Conservation (phyloP, 2,797 vertebrate genomes). For the Oceanodroma leucorhoa region DNA sequence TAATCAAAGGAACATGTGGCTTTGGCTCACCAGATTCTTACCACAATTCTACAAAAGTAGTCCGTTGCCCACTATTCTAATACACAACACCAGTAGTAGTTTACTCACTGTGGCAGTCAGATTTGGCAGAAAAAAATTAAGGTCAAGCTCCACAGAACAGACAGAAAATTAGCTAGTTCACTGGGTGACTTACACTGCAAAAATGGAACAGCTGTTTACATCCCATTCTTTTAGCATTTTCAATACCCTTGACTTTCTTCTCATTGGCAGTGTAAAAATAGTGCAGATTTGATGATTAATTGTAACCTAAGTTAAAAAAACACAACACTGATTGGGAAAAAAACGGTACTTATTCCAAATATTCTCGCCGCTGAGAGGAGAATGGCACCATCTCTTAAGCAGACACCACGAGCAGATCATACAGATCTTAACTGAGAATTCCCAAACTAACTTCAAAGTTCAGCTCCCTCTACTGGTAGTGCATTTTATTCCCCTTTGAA, state of each 20-base stretch:
- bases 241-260: constrained; percentile 19
- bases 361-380: background rate
- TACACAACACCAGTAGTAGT: background rate
- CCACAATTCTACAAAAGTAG: background rate
- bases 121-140: constrained; percentile 44
- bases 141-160: background rate
- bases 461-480: constrained; percentile 55
- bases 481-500: constrained; percentile 44
- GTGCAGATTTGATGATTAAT: constrained; percentile 23
- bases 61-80: background rate
- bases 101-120: constrained; percentile 21
- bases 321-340: constrained; percentile 21
- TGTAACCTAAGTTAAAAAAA: constrained; percentile 15
- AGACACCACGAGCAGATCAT: background rate
- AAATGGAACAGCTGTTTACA: background rate
- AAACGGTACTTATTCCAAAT: background rate
- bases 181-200: background rate
- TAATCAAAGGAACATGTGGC: background rate
- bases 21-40: constrained; percentile 25
- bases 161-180: background rate
- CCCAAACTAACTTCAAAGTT: constrained; percentile 26
- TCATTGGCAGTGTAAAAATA: constrained; percentile 29
- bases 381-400: background rate
- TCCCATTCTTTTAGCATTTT: background rate
- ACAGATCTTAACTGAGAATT: background rate